phyloP scores from a whole-genome alignment of 2,888 invertebrate species.

The Flexamia atlantica region DNA sequence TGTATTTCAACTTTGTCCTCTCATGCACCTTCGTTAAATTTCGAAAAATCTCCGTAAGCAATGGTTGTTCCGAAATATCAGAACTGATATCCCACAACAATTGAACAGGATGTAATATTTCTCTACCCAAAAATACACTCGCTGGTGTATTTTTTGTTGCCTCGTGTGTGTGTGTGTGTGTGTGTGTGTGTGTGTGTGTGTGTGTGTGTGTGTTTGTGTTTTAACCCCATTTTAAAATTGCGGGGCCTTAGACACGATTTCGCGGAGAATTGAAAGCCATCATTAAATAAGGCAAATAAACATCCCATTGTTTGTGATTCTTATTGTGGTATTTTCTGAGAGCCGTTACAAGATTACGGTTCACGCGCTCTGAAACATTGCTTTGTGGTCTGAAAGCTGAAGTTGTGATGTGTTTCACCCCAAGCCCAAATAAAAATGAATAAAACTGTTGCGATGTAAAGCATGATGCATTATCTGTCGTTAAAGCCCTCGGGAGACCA shows the following conservation, averaged over 20 bases:
- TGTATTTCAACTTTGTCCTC: neutral
- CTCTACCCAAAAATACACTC: neutral
- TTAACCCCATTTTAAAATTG: too few relatives aligned
- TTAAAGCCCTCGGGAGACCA: neutral
- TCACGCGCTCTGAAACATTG: neutral
- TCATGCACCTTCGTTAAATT: neutral
- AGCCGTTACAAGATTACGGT: neutral
- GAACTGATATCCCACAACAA: neutral
- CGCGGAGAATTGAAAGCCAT: neutral
- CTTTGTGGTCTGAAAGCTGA: neutral
- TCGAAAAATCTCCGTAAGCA: neutral
- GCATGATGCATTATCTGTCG: neutral
- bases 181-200: too few relatives aligned
- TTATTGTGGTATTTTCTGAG: neutral
- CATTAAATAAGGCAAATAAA: neutral
- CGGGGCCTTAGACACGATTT: too few relatives aligned
- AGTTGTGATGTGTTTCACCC: neutral
- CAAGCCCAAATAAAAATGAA: neutral
- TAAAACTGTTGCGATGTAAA: neutral
- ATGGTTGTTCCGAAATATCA: neutral
- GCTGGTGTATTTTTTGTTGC: neutral
- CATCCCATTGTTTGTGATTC: neutral
- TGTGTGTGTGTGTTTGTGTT: too few relatives aligned
- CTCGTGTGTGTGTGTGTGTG: too few relatives aligned
- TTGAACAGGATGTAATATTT: neutral